phyloP scores from a whole-genome alignment of 2,113 vertebrate genomes.

The Phodopus roborovskii region DNA sequence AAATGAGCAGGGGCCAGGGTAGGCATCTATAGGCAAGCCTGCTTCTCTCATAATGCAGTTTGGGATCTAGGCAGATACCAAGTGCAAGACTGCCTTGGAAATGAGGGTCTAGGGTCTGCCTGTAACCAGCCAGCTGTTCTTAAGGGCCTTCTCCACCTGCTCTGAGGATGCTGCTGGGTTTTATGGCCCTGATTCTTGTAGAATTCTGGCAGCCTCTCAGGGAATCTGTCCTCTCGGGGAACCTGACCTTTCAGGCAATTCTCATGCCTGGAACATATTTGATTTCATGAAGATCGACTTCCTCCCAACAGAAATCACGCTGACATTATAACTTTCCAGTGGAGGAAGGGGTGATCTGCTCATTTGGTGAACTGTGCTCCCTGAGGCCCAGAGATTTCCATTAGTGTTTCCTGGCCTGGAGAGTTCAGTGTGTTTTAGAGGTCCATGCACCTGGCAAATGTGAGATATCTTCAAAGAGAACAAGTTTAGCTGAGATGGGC shows the following conservation, averaged over 20 bases:
- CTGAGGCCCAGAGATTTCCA: not conserved
- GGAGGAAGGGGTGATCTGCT: not conserved
- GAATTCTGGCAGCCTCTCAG: slow-evolving; percentile 45
- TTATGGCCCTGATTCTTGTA: slow-evolving; percentile 54
- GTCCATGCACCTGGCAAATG: not conserved
- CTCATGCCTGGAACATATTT: slow-evolving; percentile 62
- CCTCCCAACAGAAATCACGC: slow-evolving; percentile 9
- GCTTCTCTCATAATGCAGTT: slow-evolving; percentile 64
- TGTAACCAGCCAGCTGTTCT: rapidly evolving
- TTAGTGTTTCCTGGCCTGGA: not conserved
- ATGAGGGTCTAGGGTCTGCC: slow-evolving; percentile 18
- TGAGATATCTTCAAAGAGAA: not conserved
- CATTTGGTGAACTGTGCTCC: not conserved
- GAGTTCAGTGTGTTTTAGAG: not conserved
- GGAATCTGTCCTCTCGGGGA: slow-evolving; percentile 41
- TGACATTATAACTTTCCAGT: not conserved
- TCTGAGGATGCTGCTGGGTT: not conserved
- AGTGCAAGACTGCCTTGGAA: slow-evolving; percentile 54
- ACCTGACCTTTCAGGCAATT: slow-evolving; percentile 70
- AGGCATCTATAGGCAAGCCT: slow-evolving; percentile 59
- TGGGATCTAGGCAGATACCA: slow-evolving; percentile 75
- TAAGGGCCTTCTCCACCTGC: not conserved
- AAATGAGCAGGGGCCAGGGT: slow-evolving; percentile 31
- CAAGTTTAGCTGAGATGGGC: not conserved
- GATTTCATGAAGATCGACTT: slow-evolving; percentile 18